Base-by-base conservation (phyloP, 2,797 vertebrate genomes). In the Gymnopithys bicolor region DNA sequence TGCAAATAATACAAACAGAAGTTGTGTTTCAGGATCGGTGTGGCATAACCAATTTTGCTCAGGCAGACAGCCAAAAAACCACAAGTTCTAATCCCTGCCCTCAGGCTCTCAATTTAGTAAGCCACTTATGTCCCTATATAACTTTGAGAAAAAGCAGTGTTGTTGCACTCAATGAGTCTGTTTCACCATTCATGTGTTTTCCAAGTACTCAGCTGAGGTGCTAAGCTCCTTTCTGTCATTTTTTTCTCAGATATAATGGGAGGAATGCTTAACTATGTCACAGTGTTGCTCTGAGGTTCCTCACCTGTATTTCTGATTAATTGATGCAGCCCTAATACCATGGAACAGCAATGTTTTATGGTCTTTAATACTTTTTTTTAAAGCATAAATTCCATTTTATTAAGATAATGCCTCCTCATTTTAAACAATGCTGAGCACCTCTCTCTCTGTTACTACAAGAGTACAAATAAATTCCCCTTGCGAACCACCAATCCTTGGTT, bases 31-130 rank as follows among this genome's bases (percentile, higher is more conserved):
- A 79, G 94, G 69, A 32, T 92, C 67, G 6, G 52, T 93, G 96
- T 96, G 85, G 94, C 95, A 93, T 93, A 96, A 93, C 91, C 93
- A 93, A 96, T 97, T 96, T 95, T 90, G 83, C 55, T 88, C 45
- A 82, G 95, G 95, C 89, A 10, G 41, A 60, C 52, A 96, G 94
- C 95, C 96, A 97, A 93, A 87, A 91, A 93, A 82, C 64, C 74
- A 80, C 78, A 84, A 92, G 74, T 95, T 84, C 81, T 95, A 96
- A 96, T 96, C 86, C 94, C 39, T 92, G 32, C 81, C 74, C 89
- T 93, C 67, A 70, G 91, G 92, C 51, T 93, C 66, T 76, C 79
- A 73, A 84, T 94, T 94, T 85, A 90, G 56, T 73, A 82, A 76
- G 43, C 89, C 84, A 91, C 89, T 94, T 93, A 67, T 7, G 74